phyloP scores from a whole-genome alignment of 2,113 vertebrate genomes.

The Zosterops japonicus region DNA sequence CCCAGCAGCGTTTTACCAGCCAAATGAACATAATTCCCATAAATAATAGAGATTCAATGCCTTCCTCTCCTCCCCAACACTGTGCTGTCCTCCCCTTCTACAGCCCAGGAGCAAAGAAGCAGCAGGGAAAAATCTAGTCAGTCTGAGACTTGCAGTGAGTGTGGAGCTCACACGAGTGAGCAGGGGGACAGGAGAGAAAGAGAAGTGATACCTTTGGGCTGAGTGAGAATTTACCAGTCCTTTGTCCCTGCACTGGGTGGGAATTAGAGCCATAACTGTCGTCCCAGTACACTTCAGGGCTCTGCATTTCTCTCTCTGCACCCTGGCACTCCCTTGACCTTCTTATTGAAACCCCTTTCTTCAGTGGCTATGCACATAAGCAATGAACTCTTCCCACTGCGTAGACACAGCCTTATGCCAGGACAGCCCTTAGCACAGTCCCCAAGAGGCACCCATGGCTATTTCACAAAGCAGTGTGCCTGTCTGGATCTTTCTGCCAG shows the following conservation, averaged over 20 bases:
- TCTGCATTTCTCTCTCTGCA: not conserved
- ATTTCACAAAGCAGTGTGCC: not conserved
- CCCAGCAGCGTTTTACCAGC: not conserved
- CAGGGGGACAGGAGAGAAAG: not conserved
- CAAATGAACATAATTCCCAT: not conserved
- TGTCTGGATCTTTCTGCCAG: not conserved
- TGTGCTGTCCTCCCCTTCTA: not conserved
- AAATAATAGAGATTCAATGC: not conserved
- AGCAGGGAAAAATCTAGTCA: not conserved
- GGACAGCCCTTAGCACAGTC: not conserved
- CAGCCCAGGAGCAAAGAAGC: not conserved
- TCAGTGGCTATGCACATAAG: not conserved
- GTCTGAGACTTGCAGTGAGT: not conserved
- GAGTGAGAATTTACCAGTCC: not conserved
- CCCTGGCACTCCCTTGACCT: not conserved
- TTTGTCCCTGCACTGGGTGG: not conserved
- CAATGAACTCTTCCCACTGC: not conserved
- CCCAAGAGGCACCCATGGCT: not conserved
- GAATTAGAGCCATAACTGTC: not conserved
- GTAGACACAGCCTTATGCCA: not conserved
- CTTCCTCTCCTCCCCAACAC: not conserved
- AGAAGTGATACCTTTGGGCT: not conserved
- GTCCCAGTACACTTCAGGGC: not conserved
- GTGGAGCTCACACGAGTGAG: not conserved
- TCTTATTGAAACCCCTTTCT: not conserved